Evolutionary conservation across 2,113 vertebrate genomes (phyloP).

Genomic region (Pholis gunnellus): DNA sequence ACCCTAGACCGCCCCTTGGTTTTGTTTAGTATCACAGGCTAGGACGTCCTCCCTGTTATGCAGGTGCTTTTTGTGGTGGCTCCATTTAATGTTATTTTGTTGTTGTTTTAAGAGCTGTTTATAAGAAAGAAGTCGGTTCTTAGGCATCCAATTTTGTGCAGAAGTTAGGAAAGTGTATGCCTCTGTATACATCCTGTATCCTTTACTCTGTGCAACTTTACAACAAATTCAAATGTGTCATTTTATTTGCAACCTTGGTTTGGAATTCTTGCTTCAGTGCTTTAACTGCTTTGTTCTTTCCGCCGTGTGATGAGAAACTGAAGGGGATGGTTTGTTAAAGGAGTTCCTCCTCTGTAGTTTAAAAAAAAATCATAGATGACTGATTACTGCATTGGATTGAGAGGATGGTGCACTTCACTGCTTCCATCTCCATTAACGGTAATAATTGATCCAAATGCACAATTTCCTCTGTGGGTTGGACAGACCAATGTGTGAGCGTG

Average conservation of each 20-base stretch:
- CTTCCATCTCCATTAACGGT: background rate
- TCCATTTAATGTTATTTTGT: background rate
- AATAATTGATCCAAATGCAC: slow-evolving; percentile 1
- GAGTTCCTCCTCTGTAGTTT: background rate
- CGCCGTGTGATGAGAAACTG: background rate
- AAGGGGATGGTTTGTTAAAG: background rate
- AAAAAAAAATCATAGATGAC: background rate
- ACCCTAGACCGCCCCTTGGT: background rate
- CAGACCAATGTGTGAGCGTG: background rate
- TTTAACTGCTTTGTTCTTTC: background rate
- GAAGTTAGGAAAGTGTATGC: background rate
- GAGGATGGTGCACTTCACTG: background rate
- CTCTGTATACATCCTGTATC: background rate
- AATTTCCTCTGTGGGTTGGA: slow-evolving; percentile 5
- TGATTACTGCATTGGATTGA: background rate
- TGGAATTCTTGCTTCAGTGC: background rate
- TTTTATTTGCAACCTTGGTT: background rate
- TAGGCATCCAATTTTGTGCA: background rate
- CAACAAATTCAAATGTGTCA: background rate
- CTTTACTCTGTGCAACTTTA: background rate
- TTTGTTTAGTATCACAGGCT: background rate
- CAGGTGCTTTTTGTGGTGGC: background rate
- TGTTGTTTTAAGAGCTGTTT: background rate
- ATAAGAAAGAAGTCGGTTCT: background rate
- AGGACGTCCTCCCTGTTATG: background rate